phyloP scores from a whole-genome alignment of 2,888 invertebrate species.

The Phengaris alcon region DNA sequence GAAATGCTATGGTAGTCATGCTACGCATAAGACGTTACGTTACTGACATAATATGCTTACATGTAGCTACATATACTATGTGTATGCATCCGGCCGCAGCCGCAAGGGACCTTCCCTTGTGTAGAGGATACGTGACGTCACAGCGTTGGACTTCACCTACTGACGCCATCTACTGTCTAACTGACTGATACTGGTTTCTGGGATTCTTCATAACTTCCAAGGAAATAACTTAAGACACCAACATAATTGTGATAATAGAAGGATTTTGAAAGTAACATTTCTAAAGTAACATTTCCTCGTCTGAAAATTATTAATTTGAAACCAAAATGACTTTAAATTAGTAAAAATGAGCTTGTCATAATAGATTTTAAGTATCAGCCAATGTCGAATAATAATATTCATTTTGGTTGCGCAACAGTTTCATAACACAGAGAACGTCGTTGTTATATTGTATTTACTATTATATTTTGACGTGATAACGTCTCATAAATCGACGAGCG shows the following conservation, averaged over 20 bases:
- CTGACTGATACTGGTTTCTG: neutral
- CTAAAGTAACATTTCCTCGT: too few relatives aligned
- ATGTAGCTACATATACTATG: neutral
- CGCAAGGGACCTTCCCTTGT: slow-evolving; percentile 23
- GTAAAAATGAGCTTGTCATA: neutral
- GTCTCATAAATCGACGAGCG: too few relatives aligned
- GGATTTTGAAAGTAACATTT: too few relatives aligned
- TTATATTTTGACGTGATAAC: too few relatives aligned
- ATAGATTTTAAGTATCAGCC: neutral
- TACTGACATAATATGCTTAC: neutral
- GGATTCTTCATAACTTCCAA: neutral
- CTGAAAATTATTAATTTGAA: neutral
- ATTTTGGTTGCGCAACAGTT: neutral
- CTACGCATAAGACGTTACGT: too few relatives aligned
- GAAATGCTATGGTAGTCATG: too few relatives aligned
- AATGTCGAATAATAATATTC: neutral
- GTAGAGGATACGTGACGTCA: slow-evolving; percentile 25
- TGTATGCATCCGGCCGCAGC: neutral
- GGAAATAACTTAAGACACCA: too few relatives aligned
- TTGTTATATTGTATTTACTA: too few relatives aligned
- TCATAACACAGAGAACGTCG: neutral
- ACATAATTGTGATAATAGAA: too few relatives aligned
- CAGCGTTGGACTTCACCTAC: slow-evolving; percentile 3
- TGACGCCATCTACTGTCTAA: neutral
- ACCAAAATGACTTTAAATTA: neutral